These are phyloP conservation scores for Phylloscopus trochilus DNA, from an alignment of 2,113 vertebrate genomes.

Conservation along the genomic window DNA sequence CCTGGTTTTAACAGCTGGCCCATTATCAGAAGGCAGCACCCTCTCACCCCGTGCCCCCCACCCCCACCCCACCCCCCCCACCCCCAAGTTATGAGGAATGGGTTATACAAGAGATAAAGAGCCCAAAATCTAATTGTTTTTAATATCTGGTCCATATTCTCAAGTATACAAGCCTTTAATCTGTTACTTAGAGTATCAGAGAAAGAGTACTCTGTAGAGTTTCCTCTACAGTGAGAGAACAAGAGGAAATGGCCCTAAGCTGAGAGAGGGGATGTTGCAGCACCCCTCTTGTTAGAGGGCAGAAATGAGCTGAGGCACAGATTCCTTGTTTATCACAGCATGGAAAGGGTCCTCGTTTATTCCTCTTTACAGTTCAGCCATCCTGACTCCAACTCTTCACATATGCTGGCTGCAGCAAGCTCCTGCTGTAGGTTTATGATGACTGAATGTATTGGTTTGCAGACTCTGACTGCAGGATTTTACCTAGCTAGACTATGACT, in stretches of 20 bases:
- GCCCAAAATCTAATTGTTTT: not conserved
- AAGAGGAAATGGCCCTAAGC: not conserved
- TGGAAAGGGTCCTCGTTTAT: not conserved
- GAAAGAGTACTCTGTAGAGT: too few relatives aligned
- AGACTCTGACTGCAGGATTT: not conserved
- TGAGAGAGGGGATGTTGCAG: not conserved
- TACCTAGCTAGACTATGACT: not conserved
- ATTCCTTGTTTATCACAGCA: not conserved
- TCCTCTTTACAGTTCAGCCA: not conserved
- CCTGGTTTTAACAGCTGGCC: too few relatives aligned
- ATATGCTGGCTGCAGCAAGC: not conserved
- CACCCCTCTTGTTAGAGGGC: not conserved
- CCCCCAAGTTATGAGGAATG: too few relatives aligned
- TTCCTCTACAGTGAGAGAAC: not conserved
- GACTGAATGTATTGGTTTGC: not conserved
- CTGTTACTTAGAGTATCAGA: not conserved
- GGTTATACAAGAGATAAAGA: too few relatives aligned
- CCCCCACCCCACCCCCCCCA: too few relatives aligned
- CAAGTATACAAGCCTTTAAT: not conserved
- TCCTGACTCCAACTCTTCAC: not conserved
- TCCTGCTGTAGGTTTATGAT: not conserved
- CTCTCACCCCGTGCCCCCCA: too few relatives aligned
- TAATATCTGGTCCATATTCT: not conserved
- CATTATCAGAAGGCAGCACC: too few relatives aligned
- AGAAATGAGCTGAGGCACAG: not conserved